Conservation (phyloP, 2,113 vertebrate genomes). For the Cephalopterus ornatus region DNA sequence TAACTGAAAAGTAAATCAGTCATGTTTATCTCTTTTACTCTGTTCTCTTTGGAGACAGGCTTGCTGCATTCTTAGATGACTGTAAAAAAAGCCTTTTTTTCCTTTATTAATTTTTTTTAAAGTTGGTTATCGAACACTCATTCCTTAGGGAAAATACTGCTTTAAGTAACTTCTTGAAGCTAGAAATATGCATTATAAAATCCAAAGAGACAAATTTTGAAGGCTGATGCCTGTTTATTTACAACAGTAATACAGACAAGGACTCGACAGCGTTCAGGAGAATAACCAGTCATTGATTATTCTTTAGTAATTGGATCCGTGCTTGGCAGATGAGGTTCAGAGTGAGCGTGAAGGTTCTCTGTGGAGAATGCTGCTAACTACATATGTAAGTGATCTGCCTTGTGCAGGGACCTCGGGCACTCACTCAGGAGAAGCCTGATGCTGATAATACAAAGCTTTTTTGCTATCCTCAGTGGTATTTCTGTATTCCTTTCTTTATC, state of each 20-base stretch:
- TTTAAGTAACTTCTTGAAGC: conserved; percentile 2
- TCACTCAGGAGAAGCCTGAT: conserved; percentile 19
- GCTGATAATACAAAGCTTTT: conserved; percentile 55
- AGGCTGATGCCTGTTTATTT: neutral
- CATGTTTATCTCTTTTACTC: neutral
- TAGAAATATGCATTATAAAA: neutral
- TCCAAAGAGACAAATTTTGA: neutral
- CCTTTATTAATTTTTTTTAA: neutral
- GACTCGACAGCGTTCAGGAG: conserved; percentile 11
- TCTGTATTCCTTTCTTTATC: conserved; percentile 67
- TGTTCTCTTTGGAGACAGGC: neutral
- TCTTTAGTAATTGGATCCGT: conserved; percentile 68
- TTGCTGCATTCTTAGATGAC: neutral
- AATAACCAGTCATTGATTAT: conserved; percentile 54
- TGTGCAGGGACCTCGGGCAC: conserved; percentile 40
- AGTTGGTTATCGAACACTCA: neutral
- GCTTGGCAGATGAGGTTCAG: conserved; percentile 56
- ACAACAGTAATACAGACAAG: neutral
- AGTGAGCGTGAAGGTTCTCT: conserved; percentile 6
- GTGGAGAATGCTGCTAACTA: conserved; percentile 38
- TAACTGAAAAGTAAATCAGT: neutral
- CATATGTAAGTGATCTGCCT: neutral
- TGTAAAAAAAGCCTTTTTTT: neutral
- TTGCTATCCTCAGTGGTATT: conserved; percentile 64
- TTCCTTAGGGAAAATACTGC: neutral